Evolutionary conservation across 2,888 invertebrate species (phyloP).

Genomic region (Linnaemya vulpina): DNA sequence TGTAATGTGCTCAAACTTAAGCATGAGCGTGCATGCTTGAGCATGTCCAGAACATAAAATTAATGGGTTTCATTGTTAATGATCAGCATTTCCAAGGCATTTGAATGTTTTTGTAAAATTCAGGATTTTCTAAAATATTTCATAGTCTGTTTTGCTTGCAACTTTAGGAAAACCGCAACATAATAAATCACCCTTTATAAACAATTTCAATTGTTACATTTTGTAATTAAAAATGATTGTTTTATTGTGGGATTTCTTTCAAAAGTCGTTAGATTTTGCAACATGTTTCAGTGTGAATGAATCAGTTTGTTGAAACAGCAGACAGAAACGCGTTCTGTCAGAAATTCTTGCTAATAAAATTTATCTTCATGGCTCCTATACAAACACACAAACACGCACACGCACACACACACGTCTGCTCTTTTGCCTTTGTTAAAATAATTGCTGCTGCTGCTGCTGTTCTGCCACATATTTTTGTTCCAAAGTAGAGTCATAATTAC

Average conservation of each 20-base stretch:
- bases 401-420: not conserved
- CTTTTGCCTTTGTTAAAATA: conserved; percentile 28
- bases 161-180: not conserved
- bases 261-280: conserved; percentile 21
- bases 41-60: too few relatives aligned
- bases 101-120: too few relatives aligned
- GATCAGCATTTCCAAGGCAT: too few relatives aligned
- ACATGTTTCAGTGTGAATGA: not conserved
- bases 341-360: conserved; percentile 54
- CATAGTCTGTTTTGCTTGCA: not conserved
- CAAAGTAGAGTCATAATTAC: conserved; percentile 42
- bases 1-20: too few relatives aligned
- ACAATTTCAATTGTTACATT: conserved; percentile 32
- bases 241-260: conserved; percentile 18
- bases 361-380: conserved; percentile 38
- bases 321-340: conserved; percentile 22
- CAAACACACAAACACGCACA: too few relatives aligned
- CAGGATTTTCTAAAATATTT: not conserved
- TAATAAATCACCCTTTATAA: conserved; percentile 5
- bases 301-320: conserved; percentile 14
- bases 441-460: conserved; percentile 2
- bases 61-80: too few relatives aligned
- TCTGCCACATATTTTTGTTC: conserved; percentile 15
- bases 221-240: conserved; percentile 25
- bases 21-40: too few relatives aligned